Evolutionary conservation across 2,113 vertebrate genomes (phyloP), one percentile per base, ranked within the genome.

Genomic region (Meleagris gallopavo): DNA sequence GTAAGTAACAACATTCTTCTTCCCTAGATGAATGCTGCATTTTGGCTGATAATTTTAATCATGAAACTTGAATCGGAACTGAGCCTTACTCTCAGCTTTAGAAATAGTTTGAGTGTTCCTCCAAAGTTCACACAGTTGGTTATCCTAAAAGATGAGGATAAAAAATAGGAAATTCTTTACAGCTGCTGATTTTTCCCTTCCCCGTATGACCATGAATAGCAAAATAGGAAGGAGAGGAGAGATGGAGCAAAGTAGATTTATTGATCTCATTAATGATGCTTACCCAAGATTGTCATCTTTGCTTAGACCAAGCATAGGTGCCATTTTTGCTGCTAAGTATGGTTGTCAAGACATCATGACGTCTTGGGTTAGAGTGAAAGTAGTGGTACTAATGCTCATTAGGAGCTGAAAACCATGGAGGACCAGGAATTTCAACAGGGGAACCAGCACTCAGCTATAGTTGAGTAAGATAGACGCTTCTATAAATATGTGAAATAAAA

Each of bases 381-480:
- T 14, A 62, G 11, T 8, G 22, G 11, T 30, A 34, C 4, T 21
- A 77, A 55, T 71, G 50, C 11, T 21, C 22, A 15, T 80, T 32
- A 46, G 12, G 52, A 9, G 10, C 30, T 60, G 38, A 73, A 54
- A 83, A 79, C 36, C 14, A 3, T 5, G 5, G 14, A 54, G 61
- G 61, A 88, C 66, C 21, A 75, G 7, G 24, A 82, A 70, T 21
- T 57, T 88, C 38, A 20, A 3, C 1, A 18, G 2, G 3, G 9
- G 7, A 84, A 12, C 8, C 52, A 27, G 11, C 3, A 11, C 41
- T 62, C 54, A 38, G 2, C 20, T 8, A 2, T 10, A 14, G 20
- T 6, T 4, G 3, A 54, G 21, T 32, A 27, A 79, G 38, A 5
- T 11, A 57, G 24, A 43, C 0, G 1, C 3, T 9, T 5, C 12